Percentiles rank a stretch among this genome's conserved stretches.
These are phyloP conservation scores for Saccopteryx bilineata DNA, from an alignment of 2,113 vertebrate species.

Conservation along the genomic window DNA sequence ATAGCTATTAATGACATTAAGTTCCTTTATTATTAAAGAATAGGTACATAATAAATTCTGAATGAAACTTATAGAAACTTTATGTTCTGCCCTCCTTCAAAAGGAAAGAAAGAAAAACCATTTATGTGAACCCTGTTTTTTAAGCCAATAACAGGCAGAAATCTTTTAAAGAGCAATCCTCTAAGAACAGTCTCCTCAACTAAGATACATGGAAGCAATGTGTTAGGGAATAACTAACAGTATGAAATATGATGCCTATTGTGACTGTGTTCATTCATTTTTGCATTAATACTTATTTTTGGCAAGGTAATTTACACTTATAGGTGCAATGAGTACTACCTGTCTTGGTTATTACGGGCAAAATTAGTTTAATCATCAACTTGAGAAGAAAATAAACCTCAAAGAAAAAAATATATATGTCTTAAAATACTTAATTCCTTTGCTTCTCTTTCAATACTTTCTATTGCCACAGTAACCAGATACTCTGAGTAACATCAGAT, in stretches of 20 bases:
- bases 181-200: background rate
- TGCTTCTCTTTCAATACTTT: background rate
- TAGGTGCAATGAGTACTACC: background rate
- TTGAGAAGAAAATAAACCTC: constrained; percentile 25
- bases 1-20: constrained; percentile 14
- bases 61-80: background rate
- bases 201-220: background rate
- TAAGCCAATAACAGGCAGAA: background rate
- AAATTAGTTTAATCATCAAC: constrained; percentile 45
- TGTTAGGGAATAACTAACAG: background rate
- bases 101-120: background rate
- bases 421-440: constrained; percentile 15
- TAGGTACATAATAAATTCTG: background rate
- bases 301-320: background rate
- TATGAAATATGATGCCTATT: background rate
- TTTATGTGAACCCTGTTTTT: background rate
- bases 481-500: background rate
- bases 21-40: constrained; percentile 40
- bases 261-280: background rate
- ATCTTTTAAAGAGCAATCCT: background rate
- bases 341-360: background rate
- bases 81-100: background rate
- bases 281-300: background rate
- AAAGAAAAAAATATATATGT: background rate
- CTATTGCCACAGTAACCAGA: background rate